Evolutionary conservation across 2,888 invertebrate species (phyloP), one percentile per base, ranked within the genome.

Genomic region (Tholera decimalis): DNA sequence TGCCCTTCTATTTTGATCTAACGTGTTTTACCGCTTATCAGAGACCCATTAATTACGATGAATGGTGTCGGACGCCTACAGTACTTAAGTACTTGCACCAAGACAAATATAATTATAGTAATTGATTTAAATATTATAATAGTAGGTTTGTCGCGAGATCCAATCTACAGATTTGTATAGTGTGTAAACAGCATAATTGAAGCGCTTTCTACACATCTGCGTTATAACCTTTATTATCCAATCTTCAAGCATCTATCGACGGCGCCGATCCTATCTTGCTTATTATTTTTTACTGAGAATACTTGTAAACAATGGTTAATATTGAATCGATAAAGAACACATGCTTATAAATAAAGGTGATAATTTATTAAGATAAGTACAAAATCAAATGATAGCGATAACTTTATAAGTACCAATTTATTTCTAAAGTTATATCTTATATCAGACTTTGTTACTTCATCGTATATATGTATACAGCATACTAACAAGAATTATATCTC

Each of bases 91-190:
- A 75, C 77, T 76, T 65, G 67, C 60, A 82, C 82, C 83, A 86
- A 85, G 84, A 88, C 88, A 90, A 91, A 90, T 88, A 90, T 92
- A 93, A 94, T 94, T 91, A 92, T 84, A 88, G 91, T 94, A 94
- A 95, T 95, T 93, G 94, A 93, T 92, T 93, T 93, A 91, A 94
- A 93, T 93, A 89, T 90, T 90, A 91, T 93, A 93, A 93, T 92
- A 85, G 87, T 85, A 86, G 89, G 86, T 85, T 82, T 79, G 79
- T 69, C 69, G 57, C 56, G 55, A 82, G 92, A 91, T 91, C 79
- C 83, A 88, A 92, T 92, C 90, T 84, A 70, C 62, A 80, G 80
- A 85, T 83, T 81, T 84, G 74, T 83, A 85, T 86, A 83, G 85
- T 88, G 84, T 90, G 90, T 93, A 93, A 93, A 94, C 92, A 93